Evolutionary conservation across 37 sponge, comb jelly and placozoan species (phyloP), one percentile per base, ranked within the genome.

Genomic region (Agelas oroides): DNA sequence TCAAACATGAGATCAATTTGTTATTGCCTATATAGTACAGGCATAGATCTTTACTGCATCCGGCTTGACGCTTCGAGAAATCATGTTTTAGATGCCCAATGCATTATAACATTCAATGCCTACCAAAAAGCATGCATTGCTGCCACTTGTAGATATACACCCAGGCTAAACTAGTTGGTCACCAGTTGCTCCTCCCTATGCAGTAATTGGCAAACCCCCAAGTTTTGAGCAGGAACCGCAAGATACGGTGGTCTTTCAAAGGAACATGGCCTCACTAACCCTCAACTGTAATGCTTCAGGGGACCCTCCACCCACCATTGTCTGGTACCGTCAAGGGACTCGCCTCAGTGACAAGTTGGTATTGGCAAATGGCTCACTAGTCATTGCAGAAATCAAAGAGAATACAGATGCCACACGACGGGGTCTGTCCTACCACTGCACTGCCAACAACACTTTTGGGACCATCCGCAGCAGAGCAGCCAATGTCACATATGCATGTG

Each of bases 381-480:
- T 31, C 12, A 38, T 27, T 1, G 15, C 55, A 8, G 61, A 71
- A 17, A 78, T 90, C 28, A 75, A 40, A 19, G 75, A 84, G 11
- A 76, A 35, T n/a, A 53, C n/a, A 0, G 38, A 73, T 78, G 85
- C 85, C 32, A 75, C 46, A 61, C 1, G 24, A n/a, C 56, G 15
- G 34, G 90, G 90, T 56, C 68, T 89, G 30, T 64, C 27, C 41
- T 90, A 85, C 53, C 65, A 79, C 76, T 90, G 91, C 73, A 15
- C 28, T 15, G 91, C 86, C 41, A 70, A 53, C 66, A 89, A 78
- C 55, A 59, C 64, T 16, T 35, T 90, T 65, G 89, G 89, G 3
- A 76, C 71, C 40, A 70, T 88, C 77, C 46, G 83, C 21, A 88
- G 88, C 40, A 65, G 88, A 35, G 52, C 60, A 23, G 77, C 60